Conservation (phyloP, 1,140 invertebrate species). For the Wiebesia pumilae region DNA sequence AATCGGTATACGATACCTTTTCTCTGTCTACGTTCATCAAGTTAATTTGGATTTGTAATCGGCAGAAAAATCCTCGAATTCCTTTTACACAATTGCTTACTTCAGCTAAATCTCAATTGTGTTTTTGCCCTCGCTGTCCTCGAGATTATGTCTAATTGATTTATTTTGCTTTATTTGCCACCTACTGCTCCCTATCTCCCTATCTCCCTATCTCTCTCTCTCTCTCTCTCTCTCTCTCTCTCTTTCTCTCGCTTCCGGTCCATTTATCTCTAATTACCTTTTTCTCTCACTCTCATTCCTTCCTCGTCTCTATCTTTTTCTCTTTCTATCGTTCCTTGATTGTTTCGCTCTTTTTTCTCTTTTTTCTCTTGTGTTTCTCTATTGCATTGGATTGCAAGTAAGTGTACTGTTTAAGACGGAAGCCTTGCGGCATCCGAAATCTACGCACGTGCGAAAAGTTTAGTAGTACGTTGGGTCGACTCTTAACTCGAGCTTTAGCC, state of each 20-base stretch:
- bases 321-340: not conserved
- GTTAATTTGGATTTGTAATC: conserved; percentile 48
- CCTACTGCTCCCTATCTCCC: not conserved
- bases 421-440: conserved; percentile 26
- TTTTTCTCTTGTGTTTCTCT: not conserved
- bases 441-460: conserved; percentile 43
- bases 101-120: conserved; percentile 43
- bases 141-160: conserved; percentile 50
- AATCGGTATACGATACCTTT: too few species aligned
- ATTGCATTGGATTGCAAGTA: not conserved
- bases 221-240: not conserved
- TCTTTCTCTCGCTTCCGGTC: too few species aligned
- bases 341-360: too few species aligned
- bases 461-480: not conserved
- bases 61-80: conserved; percentile 24
- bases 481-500: conserved; percentile 24
- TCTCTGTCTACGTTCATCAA: not conserved
- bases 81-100: not conserved
- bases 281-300: not conserved
- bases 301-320: not conserved
- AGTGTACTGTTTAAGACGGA: conserved; percentile 11
- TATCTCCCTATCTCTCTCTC: not conserved
- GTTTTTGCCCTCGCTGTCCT: not conserved
- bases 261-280: too few species aligned
- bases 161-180: conserved; percentile 46